phyloP scores from a whole-genome alignment of 2,797 vertebrate genomes.

The Typhlichthys subterraneus region DNA sequence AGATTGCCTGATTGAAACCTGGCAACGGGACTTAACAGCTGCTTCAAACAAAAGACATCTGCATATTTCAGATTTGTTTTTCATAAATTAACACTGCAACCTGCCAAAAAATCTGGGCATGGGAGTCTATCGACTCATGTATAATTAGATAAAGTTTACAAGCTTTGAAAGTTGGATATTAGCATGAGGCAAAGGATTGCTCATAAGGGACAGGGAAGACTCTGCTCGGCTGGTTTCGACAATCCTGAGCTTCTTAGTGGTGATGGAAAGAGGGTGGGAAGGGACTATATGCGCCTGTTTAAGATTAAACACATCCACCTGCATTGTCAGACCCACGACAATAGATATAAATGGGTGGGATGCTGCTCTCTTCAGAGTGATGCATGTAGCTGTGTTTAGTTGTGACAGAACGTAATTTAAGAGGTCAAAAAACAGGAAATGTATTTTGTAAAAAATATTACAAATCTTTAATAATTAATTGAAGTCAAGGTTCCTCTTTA shows the following conservation, averaged over 20 bases:
- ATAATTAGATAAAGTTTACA: constrained; percentile 98
- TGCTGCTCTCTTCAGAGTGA: constrained; percentile 24
- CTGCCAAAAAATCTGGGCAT: constrained; percentile 91
- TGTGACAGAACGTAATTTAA: constrained; percentile 57
- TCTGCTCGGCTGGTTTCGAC: constrained; percentile 44
- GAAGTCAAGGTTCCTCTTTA: constrained; percentile 77
- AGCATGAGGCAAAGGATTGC: constrained; percentile 80
- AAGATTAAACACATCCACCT: constrained; percentile 13
- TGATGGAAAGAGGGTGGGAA: background rate
- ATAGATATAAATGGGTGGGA: constrained; percentile 2
- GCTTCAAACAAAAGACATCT: constrained; percentile 99
- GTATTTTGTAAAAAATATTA: constrained; percentile 65
- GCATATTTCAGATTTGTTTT: constrained; percentile 99
- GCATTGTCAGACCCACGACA: constrained; percentile 16
- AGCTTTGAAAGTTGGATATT: constrained; percentile 93
- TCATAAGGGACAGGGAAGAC: constrained; percentile 49
- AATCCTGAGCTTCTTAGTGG: constrained; percentile 33
- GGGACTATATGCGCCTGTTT: constrained; percentile 1
- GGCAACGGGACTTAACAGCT: constrained; percentile 96
- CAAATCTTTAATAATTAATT: constrained; percentile 76
- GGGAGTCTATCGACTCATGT: constrained; percentile 85
- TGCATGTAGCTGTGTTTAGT: constrained; percentile 33
- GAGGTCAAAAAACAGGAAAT: constrained; percentile 70
- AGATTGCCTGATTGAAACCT: constrained; percentile 95
- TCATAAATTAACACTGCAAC: constrained; percentile 99